Conservation (phyloP, 2,797 vertebrate species). For the Arnoldichthys spilopterus region DNA sequence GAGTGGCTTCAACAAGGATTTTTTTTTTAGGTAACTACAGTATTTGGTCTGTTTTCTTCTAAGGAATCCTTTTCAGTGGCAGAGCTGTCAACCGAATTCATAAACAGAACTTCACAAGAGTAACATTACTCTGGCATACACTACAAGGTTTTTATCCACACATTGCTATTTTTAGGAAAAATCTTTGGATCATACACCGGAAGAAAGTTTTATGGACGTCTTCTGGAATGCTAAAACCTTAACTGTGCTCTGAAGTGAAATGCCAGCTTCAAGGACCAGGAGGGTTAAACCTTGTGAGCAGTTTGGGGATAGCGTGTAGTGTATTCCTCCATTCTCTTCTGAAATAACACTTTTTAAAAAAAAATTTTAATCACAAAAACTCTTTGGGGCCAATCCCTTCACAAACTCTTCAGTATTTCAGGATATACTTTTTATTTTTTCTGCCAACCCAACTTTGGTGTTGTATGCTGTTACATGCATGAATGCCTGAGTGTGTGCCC, state of each 20-base stretch:
- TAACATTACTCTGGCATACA: neutral
- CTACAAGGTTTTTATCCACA: neutral
- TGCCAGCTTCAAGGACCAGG: neutral
- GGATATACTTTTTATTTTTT: constrained; percentile 10
- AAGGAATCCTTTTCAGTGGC: neutral
- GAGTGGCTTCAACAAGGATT: neutral
- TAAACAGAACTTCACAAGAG: neutral
- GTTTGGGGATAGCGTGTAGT: neutral
- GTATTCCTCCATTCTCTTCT: neutral
- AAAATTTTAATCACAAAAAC: neutral
- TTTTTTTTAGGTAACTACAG: neutral
- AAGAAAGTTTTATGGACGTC: neutral
- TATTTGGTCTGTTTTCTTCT: neutral
- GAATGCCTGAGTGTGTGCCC: constrained; percentile 69
- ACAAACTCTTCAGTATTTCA: constrained; percentile 17
- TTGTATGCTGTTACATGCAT: constrained; percentile 79
- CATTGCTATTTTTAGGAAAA: too few species aligned
- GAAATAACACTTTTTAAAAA: neutral
- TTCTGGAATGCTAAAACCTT: neutral
- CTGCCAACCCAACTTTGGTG: constrained; percentile 23
- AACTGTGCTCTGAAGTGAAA: neutral
- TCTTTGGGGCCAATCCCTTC: neutral
- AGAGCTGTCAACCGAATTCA: neutral
- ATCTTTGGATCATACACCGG: neutral
- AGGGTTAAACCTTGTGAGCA: neutral